These are phyloP conservation scores for Enoplosus armatus DNA, from an alignment of 2,797 vertebrate species.

Conservation along the genomic window DNA sequence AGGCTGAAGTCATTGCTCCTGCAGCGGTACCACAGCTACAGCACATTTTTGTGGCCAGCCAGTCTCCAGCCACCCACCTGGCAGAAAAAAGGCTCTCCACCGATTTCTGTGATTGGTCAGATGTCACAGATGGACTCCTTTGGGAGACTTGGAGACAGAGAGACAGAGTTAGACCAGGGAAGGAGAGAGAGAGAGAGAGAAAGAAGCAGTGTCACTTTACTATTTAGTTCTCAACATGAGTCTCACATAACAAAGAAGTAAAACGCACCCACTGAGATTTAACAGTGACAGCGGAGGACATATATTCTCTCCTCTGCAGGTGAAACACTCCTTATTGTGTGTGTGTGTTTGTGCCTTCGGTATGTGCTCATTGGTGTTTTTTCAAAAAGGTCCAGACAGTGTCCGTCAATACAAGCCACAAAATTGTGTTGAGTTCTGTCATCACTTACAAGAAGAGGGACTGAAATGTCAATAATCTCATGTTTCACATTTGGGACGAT, in stretches of 20 bases:
- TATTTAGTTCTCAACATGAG: slow-evolving; percentile 22
- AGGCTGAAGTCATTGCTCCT: not conserved
- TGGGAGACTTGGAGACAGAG: slow-evolving; percentile 81
- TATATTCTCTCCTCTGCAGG: slow-evolving; percentile 6
- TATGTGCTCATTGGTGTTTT: slow-evolving; percentile 5
- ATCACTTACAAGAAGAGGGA: slow-evolving; percentile 39
- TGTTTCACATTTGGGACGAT: slow-evolving; percentile 45
- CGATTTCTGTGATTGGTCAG: slow-evolving; percentile 88
- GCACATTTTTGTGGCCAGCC: not conserved
- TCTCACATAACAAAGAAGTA: slow-evolving; percentile 21
- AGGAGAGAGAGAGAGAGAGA: slow-evolving; percentile 21
- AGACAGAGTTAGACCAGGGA: slow-evolving; percentile 38
- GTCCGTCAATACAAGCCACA: slow-evolving; percentile 37
- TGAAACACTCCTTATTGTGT: slow-evolving; percentile 1
- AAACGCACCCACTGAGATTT: slow-evolving; percentile 42
- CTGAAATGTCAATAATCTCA: slow-evolving; percentile 56
- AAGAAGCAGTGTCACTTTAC: slow-evolving; percentile 15
- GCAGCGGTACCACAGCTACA: not conserved
- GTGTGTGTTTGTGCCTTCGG: slow-evolving; percentile 19
- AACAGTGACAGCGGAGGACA: slow-evolving; percentile 34
- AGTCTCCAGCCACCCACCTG: slow-evolving; percentile 83
- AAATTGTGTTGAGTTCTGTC: slow-evolving; percentile 19
- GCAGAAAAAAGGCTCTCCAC: slow-evolving; percentile 92
- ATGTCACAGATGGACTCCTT: slow-evolving; percentile 87
- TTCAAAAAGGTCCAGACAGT: slow-evolving; percentile 26